These are phyloP conservation scores for Penaeus chinensis DNA, from an alignment of 1,140 invertebrate species.

Conservation along the genomic window DNA sequence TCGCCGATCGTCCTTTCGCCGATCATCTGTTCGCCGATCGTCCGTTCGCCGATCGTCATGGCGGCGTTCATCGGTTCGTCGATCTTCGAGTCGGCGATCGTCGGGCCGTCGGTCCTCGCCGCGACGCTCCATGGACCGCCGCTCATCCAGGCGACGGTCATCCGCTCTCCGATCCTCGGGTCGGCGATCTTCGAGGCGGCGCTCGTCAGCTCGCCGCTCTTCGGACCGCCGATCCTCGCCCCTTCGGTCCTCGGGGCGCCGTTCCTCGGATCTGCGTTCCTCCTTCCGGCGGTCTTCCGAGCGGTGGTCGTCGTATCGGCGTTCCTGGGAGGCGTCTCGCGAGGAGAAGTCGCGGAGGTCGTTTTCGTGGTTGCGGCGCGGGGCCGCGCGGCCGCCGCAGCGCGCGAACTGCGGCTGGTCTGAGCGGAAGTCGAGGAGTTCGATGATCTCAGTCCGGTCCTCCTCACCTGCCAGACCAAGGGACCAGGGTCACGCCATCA, in stretches of 20 bases:
- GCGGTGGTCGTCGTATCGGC: background rate
- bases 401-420: slow-evolving; percentile 39
- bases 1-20: no score
- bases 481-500: background rate
- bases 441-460: slow-evolving; percentile 57
- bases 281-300: slow-evolving; percentile 13
- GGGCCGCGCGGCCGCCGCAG: slow-evolving; percentile 1
- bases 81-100: no score
- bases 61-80: no score
- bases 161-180: background rate
- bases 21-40: no score
- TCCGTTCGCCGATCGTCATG: no score
- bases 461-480: slow-evolving; percentile 46
- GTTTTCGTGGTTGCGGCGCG: no score
- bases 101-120: no score
- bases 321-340: slow-evolving; percentile 5
- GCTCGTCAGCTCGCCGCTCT: background rate
- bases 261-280: slow-evolving; percentile 14
- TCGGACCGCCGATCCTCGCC: background rate
- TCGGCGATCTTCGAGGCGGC: background rate
- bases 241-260: background rate
- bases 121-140: background rate
- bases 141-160: background rate
- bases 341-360: background rate
- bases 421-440: slow-evolving; percentile 51